A percentile compares a stretch with the other conserved stretches of the same genome.
Conservation (phyloP, 2,797 vertebrate genomes). For the Rhynchotus rufescens region DNA sequence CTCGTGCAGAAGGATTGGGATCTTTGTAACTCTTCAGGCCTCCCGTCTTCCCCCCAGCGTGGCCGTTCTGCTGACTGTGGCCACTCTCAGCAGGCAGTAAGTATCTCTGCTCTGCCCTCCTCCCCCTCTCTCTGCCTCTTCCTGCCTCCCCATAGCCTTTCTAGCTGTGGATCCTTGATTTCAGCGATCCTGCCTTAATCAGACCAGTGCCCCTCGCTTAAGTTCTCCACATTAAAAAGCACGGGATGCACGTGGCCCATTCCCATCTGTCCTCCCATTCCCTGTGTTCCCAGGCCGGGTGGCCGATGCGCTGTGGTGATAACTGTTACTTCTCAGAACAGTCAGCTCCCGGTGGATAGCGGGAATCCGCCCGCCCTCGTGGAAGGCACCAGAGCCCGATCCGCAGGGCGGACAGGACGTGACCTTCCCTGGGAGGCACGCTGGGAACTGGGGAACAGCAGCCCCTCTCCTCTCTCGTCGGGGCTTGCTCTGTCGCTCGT, state of each 20-base stretch:
- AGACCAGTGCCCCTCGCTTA: background rate
- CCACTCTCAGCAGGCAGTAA: background rate
- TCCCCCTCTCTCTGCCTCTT: background rate
- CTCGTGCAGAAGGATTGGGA: background rate
- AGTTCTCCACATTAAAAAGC: background rate
- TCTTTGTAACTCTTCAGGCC: background rate
- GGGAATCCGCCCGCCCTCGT: background rate
- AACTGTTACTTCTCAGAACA: background rate
- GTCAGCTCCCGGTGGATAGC: background rate
- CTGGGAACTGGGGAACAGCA: background rate
- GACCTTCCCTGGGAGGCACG: slow-evolving; percentile 45
- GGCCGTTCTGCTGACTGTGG: background rate
- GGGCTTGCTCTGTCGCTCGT: slow-evolving; percentile 30
- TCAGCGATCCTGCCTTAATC: slow-evolving; percentile 16
- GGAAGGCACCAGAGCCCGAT: slow-evolving; percentile 17
- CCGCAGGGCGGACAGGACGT: background rate
- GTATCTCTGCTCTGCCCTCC: background rate
- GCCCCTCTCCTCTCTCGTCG: slow-evolving; percentile 15
- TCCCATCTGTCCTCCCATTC: background rate
- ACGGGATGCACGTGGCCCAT: background rate
- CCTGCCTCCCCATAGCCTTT: background rate
- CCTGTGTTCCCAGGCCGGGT: background rate
- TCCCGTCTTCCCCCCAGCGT: background rate
- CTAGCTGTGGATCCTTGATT: background rate
- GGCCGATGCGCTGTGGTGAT: slow-evolving; percentile 4